Evolutionary conservation across 30 jellyfish, hydroid and myxozoan species (phyloP), one percentile per base, ranked within the genome.

Genomic region (Hydra vulgaris): DNA sequence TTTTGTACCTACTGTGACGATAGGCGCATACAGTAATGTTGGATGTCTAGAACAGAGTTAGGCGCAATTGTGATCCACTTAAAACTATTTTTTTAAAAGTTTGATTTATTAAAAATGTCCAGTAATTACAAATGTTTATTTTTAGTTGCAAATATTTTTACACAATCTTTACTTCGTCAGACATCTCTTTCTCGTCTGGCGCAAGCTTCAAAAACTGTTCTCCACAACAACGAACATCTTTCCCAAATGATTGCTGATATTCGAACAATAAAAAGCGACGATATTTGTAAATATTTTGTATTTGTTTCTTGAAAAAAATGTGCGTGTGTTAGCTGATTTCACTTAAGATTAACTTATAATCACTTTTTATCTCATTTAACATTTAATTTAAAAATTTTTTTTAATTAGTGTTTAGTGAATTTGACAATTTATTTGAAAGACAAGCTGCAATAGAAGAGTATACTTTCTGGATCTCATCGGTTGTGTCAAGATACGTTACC

Each of bases 161-260:
- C 96, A 22, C 99, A 87, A 78, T 81, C 81, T 19, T 70, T 94
- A 25, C 85, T 94, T 81, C 87, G 99, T n/a, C 96, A 88, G 70
- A 94, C 99, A 25, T 94, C 99, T 19, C 87, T 94, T 7, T 87
- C 99, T 8, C 99, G 87, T 76, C 82, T 94, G 26, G 96, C 99
- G 1, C 99, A 94, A 95, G 99, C 99, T 18, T 96, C 96, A 16
- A 87, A 96, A 16, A 66, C 96, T 1, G 99, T 94, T 16, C 86
- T 94, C 24, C 88, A 84, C 79, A 94, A 95, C 78, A 76, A 79
- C 27, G 99, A 94, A 53, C 95, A 95, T 3, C 95, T 87, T 0
- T 74, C 74, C 53, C 99, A 94, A 78, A 94, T 94, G 99, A 87
- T 86, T 0, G 84, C 80, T 69, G 99, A 94, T 55, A 56, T 94